Conservation (phyloP, 2,113 vertebrate species). For the Mesocricetus auratus region DNA sequence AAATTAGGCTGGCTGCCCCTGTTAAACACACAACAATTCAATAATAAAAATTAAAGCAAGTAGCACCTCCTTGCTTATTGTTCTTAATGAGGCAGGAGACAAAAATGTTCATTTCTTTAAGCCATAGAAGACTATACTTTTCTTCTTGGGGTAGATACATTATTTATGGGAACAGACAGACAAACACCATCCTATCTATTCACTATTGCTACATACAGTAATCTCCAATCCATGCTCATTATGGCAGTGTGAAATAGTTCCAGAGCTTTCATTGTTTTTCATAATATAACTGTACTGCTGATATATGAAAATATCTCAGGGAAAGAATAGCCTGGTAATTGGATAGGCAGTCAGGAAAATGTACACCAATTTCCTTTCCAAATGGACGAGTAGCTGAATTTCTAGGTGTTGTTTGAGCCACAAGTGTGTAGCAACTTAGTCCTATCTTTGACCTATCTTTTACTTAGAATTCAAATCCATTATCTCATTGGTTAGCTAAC, state of each 20-base stretch:
- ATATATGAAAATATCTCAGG: conserved; percentile 66
- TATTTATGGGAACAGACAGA: background rate
- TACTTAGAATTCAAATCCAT: conserved; percentile 36
- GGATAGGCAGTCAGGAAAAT: conserved; percentile 60
- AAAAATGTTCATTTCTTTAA: conserved; percentile 63
- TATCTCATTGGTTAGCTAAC: conserved; percentile 48
- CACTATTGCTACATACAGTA: conserved; percentile 59
- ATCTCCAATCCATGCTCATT: conserved; percentile 72
- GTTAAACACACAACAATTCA: conserved; percentile 63
- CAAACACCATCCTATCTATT: conserved; percentile 34
- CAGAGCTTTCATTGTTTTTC: conserved; percentile 59
- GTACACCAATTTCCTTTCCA: conserved; percentile 66
- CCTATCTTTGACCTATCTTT: conserved; percentile 44
- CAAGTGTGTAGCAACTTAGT: conserved; percentile 25
- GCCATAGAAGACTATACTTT: conserved; percentile 59
- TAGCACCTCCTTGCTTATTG: conserved; percentile 59
- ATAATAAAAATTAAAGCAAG: conserved; percentile 55
- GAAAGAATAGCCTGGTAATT: conserved; percentile 65
- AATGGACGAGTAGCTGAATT: conserved; percentile 67
- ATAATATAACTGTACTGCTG: conserved; percentile 48
- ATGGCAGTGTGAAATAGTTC: conserved; percentile 62
- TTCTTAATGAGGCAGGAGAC: conserved; percentile 58
- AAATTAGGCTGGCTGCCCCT: conserved; percentile 57
- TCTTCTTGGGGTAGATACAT: background rate
- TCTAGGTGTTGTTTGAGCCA: conserved; percentile 47